Evolutionary conservation across 2,797 vertebrate species (phyloP).

Genomic region (Loris lydekkerianus): DNA sequence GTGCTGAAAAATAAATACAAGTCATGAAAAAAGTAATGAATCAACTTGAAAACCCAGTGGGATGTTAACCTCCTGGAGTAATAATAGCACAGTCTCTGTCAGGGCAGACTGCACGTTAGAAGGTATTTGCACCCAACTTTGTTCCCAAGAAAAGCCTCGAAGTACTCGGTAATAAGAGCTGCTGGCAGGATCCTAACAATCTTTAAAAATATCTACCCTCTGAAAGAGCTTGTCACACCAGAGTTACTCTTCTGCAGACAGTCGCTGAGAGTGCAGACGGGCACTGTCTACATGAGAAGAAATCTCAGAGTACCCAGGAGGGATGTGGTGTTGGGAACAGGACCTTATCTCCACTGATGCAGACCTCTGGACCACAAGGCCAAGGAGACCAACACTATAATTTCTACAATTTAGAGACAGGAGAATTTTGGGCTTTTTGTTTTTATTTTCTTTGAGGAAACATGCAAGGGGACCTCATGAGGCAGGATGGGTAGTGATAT

Average conservation of each 20-base stretch:
- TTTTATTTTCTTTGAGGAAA: not conserved
- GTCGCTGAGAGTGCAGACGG: not conserved
- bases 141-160: conserved; percentile 73
- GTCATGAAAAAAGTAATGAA: conserved; percentile 78
- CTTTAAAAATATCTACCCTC: conserved; percentile 76
- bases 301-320: conserved; percentile 61
- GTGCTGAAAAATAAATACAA: conserved; percentile 81
- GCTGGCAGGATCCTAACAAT: conserved; percentile 66
- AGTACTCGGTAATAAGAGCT: conserved; percentile 76
- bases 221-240: conserved; percentile 71
- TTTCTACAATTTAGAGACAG: not conserved
- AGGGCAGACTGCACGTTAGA: conserved; percentile 34
- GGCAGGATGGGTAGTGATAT: fast-evolving
- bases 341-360: fast-evolving
- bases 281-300: not conserved
- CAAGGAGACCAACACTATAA: fast-evolving
- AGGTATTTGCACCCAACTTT: conserved; percentile 76
- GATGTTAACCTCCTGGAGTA: conserved; percentile 74
- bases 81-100: conserved; percentile 65
- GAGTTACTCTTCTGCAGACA: conserved; percentile 68
- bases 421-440: not conserved
- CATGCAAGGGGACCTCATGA: fast-evolving
- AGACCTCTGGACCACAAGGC: fast-evolving
- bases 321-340: not conserved
- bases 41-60: conserved; percentile 78